Percentiles rank a stretch among this genome's conserved stretches.
Evolutionary conservation across 1,140 invertebrate species (phyloP).

Genomic region (Pissodes strobi): DNA sequence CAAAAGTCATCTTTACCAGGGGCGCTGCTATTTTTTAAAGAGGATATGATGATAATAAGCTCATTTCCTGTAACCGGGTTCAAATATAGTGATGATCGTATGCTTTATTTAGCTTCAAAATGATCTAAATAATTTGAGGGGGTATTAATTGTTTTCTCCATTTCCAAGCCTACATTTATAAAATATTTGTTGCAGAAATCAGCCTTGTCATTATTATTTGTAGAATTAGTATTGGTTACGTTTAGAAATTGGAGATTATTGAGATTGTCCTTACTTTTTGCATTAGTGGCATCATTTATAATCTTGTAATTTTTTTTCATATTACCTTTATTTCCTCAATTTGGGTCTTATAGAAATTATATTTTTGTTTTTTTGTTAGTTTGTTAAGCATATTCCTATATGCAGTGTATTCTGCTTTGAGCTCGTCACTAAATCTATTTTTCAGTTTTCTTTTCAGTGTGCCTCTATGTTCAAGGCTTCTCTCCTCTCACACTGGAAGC

Average conservation of each 20-base stretch:
- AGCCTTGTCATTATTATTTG: background rate
- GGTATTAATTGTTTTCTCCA: constrained; percentile 1
- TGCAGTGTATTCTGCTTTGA: background rate
- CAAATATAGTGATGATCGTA: background rate
- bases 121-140: background rate
- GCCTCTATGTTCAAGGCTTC: background rate
- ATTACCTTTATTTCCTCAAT: background rate
- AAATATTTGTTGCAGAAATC: constrained; percentile 2
- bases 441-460: background rate
- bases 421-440: background rate
- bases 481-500: no score
- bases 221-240: background rate
- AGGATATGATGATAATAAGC: background rate
- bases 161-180: background rate
- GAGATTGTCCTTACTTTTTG: background rate
- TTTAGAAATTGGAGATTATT: background rate
- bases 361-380: no score
- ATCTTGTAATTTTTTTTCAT: background rate
- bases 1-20: background rate
- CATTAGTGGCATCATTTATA: background rate
- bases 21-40: constrained; percentile 4
- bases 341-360: background rate
- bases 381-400: background rate
- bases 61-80: background rate
- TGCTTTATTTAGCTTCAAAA: background rate